A percentile compares a stretch with the other conserved stretches of the same genome.
These are phyloP conservation scores for Drosophila greeni DNA, from an alignment of 2,888 invertebrate genomes.

Conservation along the genomic window DNA sequence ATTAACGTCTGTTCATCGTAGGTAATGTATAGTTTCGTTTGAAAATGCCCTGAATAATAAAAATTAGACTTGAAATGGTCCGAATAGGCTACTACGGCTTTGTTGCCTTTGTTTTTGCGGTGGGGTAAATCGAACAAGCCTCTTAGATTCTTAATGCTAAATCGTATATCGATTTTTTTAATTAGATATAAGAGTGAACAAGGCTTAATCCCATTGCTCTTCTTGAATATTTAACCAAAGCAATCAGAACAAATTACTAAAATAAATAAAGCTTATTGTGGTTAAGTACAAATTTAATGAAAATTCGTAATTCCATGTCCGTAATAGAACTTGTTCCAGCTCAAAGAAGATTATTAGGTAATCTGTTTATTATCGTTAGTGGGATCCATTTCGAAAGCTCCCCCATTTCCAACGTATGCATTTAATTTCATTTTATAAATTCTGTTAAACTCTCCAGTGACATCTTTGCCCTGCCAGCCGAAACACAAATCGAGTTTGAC, in stretches of 20 bases:
- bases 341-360: conserved; percentile 2
- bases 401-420: not conserved
- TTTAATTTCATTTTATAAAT: conserved; percentile 38
- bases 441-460: conserved; percentile 20
- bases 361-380: conserved; percentile 21
- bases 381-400: not conserved
- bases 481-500: conserved; percentile 59
- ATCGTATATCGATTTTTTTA: too few species aligned
- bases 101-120: not conserved
- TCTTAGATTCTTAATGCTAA: not conserved
- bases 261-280: not conserved
- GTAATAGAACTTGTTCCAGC: not conserved
- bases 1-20: not conserved
- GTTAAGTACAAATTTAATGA: not conserved
- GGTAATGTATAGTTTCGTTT: not conserved
- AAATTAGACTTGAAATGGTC: conserved; percentile 7
- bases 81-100: conserved; percentile 6
- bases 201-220: not conserved
- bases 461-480: conserved; percentile 4
- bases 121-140: not conserved
- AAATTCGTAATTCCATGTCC: not conserved
- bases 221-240: not conserved
- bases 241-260: too few species aligned
- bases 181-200: not conserved
- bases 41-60: not conserved